These are phyloP conservation scores for Enteromius afrohamiltoni DNA, from an alignment of 2,797 vertebrate genomes.

Conservation along the genomic window DNA sequence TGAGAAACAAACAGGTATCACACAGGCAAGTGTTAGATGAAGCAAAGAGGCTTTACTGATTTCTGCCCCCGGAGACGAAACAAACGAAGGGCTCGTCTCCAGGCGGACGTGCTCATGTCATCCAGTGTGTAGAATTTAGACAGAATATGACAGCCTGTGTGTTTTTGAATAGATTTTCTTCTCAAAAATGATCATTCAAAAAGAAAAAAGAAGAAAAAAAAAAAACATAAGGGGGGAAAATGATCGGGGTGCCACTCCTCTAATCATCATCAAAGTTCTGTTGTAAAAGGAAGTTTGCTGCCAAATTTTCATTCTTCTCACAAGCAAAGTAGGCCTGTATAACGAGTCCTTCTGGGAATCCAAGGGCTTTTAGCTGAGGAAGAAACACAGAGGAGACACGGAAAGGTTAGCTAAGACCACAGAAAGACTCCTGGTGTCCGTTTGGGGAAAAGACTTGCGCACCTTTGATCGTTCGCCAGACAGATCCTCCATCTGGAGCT, in stretches of 20 bases:
- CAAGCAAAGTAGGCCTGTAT: conserved; percentile 98
- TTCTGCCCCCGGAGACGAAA: conserved; percentile 76
- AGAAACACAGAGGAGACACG: conserved; percentile 62
- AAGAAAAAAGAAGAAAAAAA: conserved; percentile 65
- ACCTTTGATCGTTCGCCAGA: conserved; percentile 26
- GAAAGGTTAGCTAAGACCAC: conserved; percentile 10
- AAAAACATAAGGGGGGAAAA: conserved; percentile 65
- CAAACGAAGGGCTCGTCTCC: conserved; percentile 67
- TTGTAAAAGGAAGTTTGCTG: conserved; percentile 98
- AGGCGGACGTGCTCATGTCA: conserved; percentile 71
- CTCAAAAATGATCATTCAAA: conserved; percentile 77
- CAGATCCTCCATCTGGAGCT: conserved; percentile 11
- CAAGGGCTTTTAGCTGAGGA: conserved; percentile 93
- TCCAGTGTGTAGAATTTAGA: conserved; percentile 81
- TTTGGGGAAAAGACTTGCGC: background rate
- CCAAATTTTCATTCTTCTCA: conserved; percentile 99
- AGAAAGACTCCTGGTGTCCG: conserved; percentile 1
- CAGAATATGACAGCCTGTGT: conserved; percentile 76
- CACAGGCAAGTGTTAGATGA: conserved; percentile 72
- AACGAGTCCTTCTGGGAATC: conserved; percentile 98
- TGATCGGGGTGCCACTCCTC: conserved; percentile 65
- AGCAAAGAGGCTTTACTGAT: conserved; percentile 74
- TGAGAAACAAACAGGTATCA: conserved; percentile 8
- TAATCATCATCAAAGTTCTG: conserved; percentile 98
- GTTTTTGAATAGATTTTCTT: conserved; percentile 48